Percentiles rank a stretch among this genome's conserved stretches.
Evolutionary conservation across 2,797 vertebrate species (phyloP).

Genomic region (Epinephelus coioides): DNA sequence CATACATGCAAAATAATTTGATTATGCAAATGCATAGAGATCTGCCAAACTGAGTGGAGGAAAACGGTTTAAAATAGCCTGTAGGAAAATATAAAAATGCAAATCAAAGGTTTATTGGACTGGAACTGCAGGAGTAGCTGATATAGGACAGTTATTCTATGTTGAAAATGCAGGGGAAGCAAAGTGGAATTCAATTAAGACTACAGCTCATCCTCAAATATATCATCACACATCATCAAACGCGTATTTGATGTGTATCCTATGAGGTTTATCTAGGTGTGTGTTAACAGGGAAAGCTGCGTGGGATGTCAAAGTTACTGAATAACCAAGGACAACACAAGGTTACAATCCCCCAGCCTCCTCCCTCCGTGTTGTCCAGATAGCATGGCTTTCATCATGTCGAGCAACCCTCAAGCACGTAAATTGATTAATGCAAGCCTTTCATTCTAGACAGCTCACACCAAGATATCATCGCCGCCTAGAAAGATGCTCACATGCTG

Average conservation of each 20-base stretch:
- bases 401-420: conserved; percentile 75
- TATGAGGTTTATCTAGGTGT: conserved; percentile 21
- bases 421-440: conserved; percentile 85
- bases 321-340: conserved; percentile 76
- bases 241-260: conserved; percentile 12
- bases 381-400: conserved; percentile 74
- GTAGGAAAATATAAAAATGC: conserved; percentile 55
- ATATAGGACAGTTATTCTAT: conserved; percentile 19
- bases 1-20: conserved; percentile 42
- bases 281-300: conserved; percentile 22
- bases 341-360: conserved; percentile 69
- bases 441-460: conserved; percentile 80
- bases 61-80: conserved; percentile 48
- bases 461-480: conserved; percentile 80
- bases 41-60: conserved; percentile 41
- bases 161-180: conserved; percentile 28
- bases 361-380: conserved; percentile 64
- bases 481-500: conserved; percentile 71
- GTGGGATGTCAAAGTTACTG: conserved; percentile 52
- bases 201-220: conserved; percentile 25
- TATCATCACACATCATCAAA: not conserved
- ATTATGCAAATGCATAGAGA: conserved; percentile 58
- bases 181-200: conserved; percentile 21
- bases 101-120: conserved; percentile 62
- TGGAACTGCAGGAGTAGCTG: conserved; percentile 30